Base-by-base conservation (phyloP, 2,888 invertebrate species). In the Lypha dubia region DNA sequence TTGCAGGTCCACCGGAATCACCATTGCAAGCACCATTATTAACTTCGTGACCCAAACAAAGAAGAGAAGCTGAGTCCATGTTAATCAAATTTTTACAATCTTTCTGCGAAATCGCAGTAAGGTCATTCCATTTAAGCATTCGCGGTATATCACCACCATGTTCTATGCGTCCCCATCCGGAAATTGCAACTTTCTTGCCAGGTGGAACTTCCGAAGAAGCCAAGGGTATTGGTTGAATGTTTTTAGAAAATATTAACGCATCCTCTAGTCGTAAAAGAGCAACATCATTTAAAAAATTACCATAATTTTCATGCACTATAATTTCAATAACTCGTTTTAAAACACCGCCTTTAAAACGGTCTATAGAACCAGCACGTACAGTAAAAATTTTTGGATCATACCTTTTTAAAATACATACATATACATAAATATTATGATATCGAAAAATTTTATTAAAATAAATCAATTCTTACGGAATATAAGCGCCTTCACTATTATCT, bases 1-100 rank as follows among this genome's bases (percentile, higher is more conserved):
- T 77, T 3, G 91, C 90, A 28, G 90, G 90, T 51, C 90, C 90
- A 22, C 90, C 91, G 8, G 89, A 90, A 77, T 91, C 91, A 17
- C 90, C 91, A 51, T 88, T 86, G 77, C 91, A 91, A 53, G 89
- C 89, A 6, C 90, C 91, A 79, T 91, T 88, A 68, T 83, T 86
- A 0, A 44, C 70, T 17, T 65, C 74, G 58, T 90, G 91, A 22
- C 67, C 82, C 44, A 91, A 87, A 73, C 92, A 92, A 24, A 92
- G 60, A 1, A 90, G 81, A 3, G 86, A 79, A 4, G 85, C 83
- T 8, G 88, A 82, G 6, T 86, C 87, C 75, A 84, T 86, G 0
- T 83, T 53, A 17, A 90, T 90, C 28, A 46, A 20, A 0, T 51
- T 15, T 0, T 85, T 35, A 49, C 89, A 89, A 32, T 83, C 85